phyloP scores from a whole-genome alignment of 2,113 vertebrate species.

The Archilochus colubris region DNA sequence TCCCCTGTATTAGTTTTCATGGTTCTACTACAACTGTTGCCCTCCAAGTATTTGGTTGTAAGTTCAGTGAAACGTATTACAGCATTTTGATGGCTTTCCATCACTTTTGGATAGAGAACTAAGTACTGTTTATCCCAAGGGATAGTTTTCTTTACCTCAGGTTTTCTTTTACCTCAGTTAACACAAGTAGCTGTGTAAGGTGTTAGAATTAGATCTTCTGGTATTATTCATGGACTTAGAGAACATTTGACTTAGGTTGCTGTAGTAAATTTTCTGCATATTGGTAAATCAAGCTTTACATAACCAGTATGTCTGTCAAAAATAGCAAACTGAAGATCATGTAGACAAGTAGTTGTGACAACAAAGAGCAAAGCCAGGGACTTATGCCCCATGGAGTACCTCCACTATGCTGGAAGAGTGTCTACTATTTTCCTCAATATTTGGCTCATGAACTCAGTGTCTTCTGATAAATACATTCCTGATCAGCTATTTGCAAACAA shows the following conservation, averaged over 20 bases:
- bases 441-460: not conserved
- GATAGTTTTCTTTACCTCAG: not conserved
- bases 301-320: not conserved
- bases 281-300: not conserved
- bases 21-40: not conserved
- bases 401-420: not conserved
- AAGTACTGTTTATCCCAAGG: not conserved
- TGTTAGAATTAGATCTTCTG: not conserved
- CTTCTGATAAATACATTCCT: not conserved
- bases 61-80: not conserved
- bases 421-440: not conserved
- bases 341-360: not conserved
- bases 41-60: not conserved
- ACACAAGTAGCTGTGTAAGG: not conserved
- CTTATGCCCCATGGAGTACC: rapidly evolving
- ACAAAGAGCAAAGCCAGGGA: not conserved
- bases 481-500: not conserved
- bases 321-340: not conserved
- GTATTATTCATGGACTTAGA: not conserved
- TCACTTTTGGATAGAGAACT: not conserved
- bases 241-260: not conserved
- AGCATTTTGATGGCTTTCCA: not conserved
- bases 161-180: not conserved
- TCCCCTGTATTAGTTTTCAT: not conserved
- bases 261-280: not conserved